phyloP scores from a whole-genome alignment of 2,113 vertebrate genomes.

The Lontra canadensis region DNA sequence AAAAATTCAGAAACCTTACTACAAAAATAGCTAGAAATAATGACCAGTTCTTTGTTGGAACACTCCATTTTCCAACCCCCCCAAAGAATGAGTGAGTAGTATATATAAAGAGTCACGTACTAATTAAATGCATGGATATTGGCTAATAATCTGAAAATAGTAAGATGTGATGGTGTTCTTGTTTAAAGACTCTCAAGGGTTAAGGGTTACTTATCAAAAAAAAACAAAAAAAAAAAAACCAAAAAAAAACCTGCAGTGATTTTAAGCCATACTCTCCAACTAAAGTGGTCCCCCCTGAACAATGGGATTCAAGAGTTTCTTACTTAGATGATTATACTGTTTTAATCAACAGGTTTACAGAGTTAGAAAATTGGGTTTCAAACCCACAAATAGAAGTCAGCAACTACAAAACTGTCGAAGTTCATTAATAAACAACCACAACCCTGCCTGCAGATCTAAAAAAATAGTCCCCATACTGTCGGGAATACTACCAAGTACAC shows the following conservation, averaged over 20 bases:
- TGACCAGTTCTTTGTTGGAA: not conserved
- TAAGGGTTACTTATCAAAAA: not conserved
- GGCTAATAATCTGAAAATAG: not conserved
- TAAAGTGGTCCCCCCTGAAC: not conserved
- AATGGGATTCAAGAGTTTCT: not conserved
- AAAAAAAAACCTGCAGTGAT: not conserved
- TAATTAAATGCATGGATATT: not conserved
- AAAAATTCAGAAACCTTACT: not conserved
- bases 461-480: not conserved
- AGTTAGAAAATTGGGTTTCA: not conserved
- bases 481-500: not conserved
- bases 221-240: not conserved
- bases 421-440: not conserved
- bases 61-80: not conserved
- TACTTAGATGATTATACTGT: not conserved
- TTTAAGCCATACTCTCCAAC: not conserved
- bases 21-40: not conserved
- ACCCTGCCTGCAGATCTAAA: not conserved
- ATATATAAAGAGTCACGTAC: not conserved
- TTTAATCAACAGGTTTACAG: not conserved
- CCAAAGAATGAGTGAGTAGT: not conserved
- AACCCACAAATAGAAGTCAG: not conserved
- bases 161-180: not conserved
- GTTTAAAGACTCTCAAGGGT: not conserved
- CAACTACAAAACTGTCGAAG: not conserved